Evolutionary conservation across 2,113 vertebrate genomes (phyloP), one percentile per base, ranked within the genome.

Genomic region (Raja brachyura): DNA sequence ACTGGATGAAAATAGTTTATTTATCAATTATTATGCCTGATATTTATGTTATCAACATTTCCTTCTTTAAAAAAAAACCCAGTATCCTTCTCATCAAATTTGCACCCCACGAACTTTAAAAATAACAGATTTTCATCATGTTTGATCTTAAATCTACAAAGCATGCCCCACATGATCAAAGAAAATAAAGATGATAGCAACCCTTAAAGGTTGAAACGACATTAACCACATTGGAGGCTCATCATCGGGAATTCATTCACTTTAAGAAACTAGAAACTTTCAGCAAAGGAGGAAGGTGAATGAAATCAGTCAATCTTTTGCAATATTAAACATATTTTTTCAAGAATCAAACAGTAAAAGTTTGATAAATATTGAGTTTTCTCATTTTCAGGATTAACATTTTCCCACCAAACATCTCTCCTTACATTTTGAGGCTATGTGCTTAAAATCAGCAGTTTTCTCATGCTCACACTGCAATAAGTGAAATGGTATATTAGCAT

Each of bases 131-230:
- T 31, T 78, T 78, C 31, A 33, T 73, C n/a, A 78, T 11, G 16
- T 78, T 48, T 48, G 39, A 48, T 78, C 77, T 78, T 78, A 78
- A 78, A 39, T 78, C 77, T 78, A 78, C 28, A 33, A 39, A 78
- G 76, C 31, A 33, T 96, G 95, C 95, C 48, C 93, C 61, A 79
- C n/a, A 74, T 94, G 63, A 94, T 94, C 78, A 93, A 93, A 93
- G 90, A 88, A 81, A 74, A 90, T 93, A 94, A 94, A 93, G 33
- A 93, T 61, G 70, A 94, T 92, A 76, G 61, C 93, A 90, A 93
- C 76, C 85, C 93, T 70, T 94, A 93, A 93, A 93, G 94, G 93
- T 63, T 93, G 93, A 94, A 54, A 93, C 85, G 93, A 94, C 75
- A 93, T 70, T 48, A 66, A 93, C 68, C 73, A 28, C 59, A 93